These are phyloP conservation scores for Melolontha melolontha DNA, from an alignment of 2,888 invertebrate species.

Conservation along the genomic window DNA sequence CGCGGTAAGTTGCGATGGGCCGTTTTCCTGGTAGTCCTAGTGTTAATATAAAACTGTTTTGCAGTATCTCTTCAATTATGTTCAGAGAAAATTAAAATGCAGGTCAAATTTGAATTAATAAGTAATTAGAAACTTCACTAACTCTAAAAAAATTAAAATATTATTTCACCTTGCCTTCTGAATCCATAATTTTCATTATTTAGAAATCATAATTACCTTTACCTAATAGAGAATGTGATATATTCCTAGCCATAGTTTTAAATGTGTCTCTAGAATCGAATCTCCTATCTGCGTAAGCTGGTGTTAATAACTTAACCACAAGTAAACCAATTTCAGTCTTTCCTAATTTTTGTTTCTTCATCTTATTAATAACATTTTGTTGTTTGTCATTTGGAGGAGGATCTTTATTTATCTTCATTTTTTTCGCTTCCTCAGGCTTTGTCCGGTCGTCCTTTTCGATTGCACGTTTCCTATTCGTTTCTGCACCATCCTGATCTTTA, in stretches of 20 bases:
- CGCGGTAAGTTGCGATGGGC: too few relatives aligned
- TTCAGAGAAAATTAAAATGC: too few relatives aligned
- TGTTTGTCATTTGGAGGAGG: conserved; percentile 8
- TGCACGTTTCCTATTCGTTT: conserved; percentile 33
- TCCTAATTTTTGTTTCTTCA: conserved; percentile 48
- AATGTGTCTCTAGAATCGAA: conserved; percentile 79
- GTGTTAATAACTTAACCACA: conserved; percentile 79
- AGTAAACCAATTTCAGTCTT: conserved; percentile 72
- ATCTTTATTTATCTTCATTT: conserved; percentile 19
- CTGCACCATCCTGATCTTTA: conserved; percentile 7
- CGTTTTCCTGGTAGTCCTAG: too few relatives aligned
- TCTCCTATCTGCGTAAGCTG: conserved; percentile 76
- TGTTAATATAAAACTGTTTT: too few relatives aligned
- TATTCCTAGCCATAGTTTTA: conserved; percentile 76
- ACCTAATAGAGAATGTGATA: conserved; percentile 74
- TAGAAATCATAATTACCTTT: too few relatives aligned
- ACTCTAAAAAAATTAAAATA: too few relatives aligned
- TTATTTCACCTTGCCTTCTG: too few relatives aligned
- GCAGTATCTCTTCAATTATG: too few relatives aligned
- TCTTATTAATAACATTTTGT: not conserved
- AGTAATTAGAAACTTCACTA: too few relatives aligned
- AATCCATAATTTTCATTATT: too few relatives aligned
- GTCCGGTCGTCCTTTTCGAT: conserved; percentile 46
- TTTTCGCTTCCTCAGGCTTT: conserved; percentile 41
- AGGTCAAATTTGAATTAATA: too few relatives aligned